Percentiles rank a stretch among this genome's conserved stretches.
These are phyloP conservation scores for Heliconius congener DNA, from an alignment of 1,140 invertebrate species.

Conservation along the genomic window DNA sequence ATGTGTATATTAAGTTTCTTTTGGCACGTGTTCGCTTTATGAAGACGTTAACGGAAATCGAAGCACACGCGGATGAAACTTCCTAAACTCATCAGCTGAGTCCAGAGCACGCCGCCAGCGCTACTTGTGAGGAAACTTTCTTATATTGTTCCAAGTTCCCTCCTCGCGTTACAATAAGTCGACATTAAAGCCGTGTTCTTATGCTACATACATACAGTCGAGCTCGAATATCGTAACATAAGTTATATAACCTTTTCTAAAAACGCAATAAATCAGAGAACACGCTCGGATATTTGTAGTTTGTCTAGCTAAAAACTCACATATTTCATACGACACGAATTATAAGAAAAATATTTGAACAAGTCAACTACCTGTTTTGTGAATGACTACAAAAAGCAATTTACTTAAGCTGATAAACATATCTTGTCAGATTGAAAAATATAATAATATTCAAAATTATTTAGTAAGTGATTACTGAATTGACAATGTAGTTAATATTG, in stretches of 20 bases:
- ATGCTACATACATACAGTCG: neutral
- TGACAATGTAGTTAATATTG: too few relatives aligned
- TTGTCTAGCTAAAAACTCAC: neutral
- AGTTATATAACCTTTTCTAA: constrained; percentile 10
- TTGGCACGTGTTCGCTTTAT: constrained; percentile 41
- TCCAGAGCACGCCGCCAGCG: constrained; percentile 45
- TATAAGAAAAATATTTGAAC: neutral
- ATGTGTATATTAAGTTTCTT: constrained; percentile 17
- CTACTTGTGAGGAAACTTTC: constrained; percentile 67
- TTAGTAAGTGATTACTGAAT: too few relatives aligned
- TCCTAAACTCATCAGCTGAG: constrained; percentile 48
- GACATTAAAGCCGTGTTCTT: constrained; percentile 14
- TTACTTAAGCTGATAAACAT: neutral
- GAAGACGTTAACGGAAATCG: constrained; percentile 36
- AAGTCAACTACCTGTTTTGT: neutral
- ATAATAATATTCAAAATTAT: too few relatives aligned
- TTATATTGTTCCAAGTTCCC: constrained; percentile 57
- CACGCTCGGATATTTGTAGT: neutral
- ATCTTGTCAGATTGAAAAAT: neutral
- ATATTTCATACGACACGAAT: constrained; percentile 1
- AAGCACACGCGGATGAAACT: constrained; percentile 40
- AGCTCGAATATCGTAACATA: neutral
- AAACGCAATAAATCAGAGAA: constrained; percentile 10
- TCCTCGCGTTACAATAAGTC: constrained; percentile 31
- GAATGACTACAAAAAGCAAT: neutral